A percentile compares a stretch with the other conserved stretches of the same genome.
Evolutionary conservation across 2,888 invertebrate species (phyloP).

Genomic region (Taphrorychus bicolor): DNA sequence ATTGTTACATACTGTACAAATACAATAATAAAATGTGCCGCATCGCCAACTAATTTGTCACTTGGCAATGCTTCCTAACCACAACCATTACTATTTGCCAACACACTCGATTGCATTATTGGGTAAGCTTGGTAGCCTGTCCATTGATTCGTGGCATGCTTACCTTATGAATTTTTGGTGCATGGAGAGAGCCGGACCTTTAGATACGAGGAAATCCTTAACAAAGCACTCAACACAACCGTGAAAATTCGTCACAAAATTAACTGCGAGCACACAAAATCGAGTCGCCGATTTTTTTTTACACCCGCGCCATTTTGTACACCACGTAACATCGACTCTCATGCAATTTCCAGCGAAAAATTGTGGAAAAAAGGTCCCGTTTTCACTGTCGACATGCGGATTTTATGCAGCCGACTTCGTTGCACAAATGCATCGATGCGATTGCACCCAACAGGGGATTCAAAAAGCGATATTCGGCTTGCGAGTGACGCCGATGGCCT

Average conservation of each 20-base stretch:
- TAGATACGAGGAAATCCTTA: conserved; percentile 10
- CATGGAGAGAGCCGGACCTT: background rate
- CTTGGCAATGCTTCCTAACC: conserved; percentile 2
- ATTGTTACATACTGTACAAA: no score
- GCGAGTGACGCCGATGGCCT: conserved; percentile 31
- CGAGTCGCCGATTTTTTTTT: conserved; percentile 1
- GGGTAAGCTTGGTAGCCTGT: no score
- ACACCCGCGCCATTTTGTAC: conserved; percentile 35
- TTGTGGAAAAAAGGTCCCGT: conserved; percentile 11
- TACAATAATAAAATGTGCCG: no score
- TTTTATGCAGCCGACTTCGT: conserved; percentile 29
- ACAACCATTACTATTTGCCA: conserved; percentile 16
- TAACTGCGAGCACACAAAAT: background rate
- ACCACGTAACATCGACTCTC: conserved; percentile 9
- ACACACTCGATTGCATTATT: no score
- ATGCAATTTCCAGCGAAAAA: background rate
- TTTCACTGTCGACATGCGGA: conserved; percentile 13
- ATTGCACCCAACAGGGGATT: conserved; percentile 39
- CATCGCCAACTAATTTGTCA: no score
- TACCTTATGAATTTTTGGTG: conserved; percentile 2
- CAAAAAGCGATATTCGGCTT: conserved; percentile 29
- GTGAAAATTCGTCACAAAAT: conserved; percentile 12
- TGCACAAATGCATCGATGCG: conserved; percentile 43
- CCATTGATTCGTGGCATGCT: no score
- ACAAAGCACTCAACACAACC: conserved; percentile 13